Conservation (phyloP, 2,113 vertebrate species). For the Plectropomus leopardus region DNA sequence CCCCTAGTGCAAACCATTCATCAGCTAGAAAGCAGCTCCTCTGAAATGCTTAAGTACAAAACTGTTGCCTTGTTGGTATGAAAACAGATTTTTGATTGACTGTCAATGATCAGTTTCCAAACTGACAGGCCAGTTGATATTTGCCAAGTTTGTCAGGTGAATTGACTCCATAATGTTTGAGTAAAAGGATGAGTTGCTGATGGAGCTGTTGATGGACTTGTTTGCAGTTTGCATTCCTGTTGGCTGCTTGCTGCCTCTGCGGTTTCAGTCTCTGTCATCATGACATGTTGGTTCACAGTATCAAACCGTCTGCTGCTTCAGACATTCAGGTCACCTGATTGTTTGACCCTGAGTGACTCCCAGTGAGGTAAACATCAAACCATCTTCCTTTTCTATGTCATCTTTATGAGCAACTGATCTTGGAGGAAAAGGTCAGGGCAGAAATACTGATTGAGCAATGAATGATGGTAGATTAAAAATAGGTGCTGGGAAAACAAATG, state of each 20-base stretch:
- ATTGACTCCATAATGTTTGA: background rate
- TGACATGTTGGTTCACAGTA: conserved; percentile 6
- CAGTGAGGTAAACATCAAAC: conserved; percentile 3
- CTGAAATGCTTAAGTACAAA: no score
- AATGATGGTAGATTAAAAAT: background rate
- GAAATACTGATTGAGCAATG: background rate
- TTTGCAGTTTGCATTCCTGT: conserved; percentile 3
- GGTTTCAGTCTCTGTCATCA: background rate
- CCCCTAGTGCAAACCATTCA: no score
- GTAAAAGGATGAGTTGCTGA: background rate
- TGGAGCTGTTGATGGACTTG: background rate
- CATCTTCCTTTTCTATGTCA: background rate
- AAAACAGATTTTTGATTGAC: background rate
- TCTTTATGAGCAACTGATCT: conserved; percentile 1
- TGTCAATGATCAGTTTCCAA: background rate
- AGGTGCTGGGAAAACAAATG: background rate
- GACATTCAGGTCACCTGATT: conserved; percentile 47
- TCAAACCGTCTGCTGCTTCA: conserved; percentile 11
- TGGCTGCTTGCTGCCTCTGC: background rate
- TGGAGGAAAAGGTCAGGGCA: background rate
- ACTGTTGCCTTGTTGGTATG: background rate
- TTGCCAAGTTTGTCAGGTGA: background rate
- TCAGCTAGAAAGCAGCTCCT: no score
- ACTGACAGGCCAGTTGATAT: background rate
- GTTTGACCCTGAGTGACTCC: conserved; percentile 26